A percentile compares a stretch with the other conserved stretches of the same genome.
Evolutionary conservation across 2,797 vertebrate species (phyloP).

Genomic region (Oryzias dopingdopingensis): DNA sequence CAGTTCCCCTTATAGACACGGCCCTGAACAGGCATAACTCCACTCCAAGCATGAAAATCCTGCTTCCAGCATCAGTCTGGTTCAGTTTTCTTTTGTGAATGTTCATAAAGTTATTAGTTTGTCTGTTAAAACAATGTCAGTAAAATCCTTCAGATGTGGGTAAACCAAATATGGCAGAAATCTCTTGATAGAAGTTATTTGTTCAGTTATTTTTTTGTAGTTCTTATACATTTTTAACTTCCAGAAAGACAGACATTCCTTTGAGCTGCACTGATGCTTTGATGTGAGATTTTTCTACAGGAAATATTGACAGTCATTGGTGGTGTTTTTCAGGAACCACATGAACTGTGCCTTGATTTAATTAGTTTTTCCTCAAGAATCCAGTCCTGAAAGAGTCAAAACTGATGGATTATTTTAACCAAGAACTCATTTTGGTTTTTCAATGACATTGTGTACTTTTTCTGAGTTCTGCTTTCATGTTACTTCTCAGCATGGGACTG

Average conservation of each 20-base stretch:
- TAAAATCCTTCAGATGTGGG: too few species aligned
- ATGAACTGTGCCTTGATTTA: neutral
- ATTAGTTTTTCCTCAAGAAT: neutral
- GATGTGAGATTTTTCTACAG: neutral
- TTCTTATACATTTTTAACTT: neutral
- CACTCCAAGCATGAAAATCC: too few species aligned
- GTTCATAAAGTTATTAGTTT: too few species aligned
- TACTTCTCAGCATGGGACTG: conserved; percentile 21
- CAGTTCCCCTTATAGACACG: too few species aligned
- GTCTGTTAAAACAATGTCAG: too few species aligned
- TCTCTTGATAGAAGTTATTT: too few species aligned
- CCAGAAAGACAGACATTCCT: neutral
- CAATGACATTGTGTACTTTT: conserved; percentile 1
- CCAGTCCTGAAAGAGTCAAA: neutral
- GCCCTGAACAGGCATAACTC: too few species aligned
- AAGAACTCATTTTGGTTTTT: conserved; percentile 14
- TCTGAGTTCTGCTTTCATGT: conserved; percentile 28
- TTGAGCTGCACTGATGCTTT: neutral
- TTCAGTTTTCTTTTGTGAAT: too few species aligned
- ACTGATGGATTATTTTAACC: conserved; percentile 1
- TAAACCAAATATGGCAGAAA: too few species aligned
- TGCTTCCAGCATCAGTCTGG: too few species aligned
- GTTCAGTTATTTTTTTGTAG: neutral
- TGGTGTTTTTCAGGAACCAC: neutral
- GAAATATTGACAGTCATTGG: neutral